Base-by-base conservation (phyloP, 2,888 invertebrate species). In the Eugnorisma glareosa region DNA sequence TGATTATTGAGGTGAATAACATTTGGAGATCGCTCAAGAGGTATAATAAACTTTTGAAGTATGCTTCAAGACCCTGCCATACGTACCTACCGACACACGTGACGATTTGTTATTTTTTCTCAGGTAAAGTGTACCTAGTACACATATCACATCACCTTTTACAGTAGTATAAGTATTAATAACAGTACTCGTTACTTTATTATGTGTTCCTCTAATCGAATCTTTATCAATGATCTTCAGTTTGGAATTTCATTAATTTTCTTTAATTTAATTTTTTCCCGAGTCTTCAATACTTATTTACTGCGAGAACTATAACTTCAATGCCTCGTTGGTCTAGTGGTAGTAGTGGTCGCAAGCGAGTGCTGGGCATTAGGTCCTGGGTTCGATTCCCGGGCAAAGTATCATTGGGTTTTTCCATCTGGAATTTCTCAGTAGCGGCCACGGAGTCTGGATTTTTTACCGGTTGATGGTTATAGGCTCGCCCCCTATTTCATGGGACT, bases 1-100 rank as follows among this genome's bases (percentile, higher is more conserved):
- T 61, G n/a, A 82, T 82, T 54, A 24, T 37, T 45, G 28, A 86
- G 78, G 83, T 82, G 67, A 82, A 82, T 68, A 86, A 77, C 86
- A 72, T 66, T 40, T 57, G 18, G 31, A 68, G 83, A 21, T 71
- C 67, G 11, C 13, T 68, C 40, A 72, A 82, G 82, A 82, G 67
- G 64, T 76, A 76, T 68, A 37, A 70, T 63, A 75, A 75, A 68
- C 64, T 57, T 82, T 59, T 61, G 31, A 68, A 76, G 86, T 43
- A 15, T 61, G 59, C 40, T 54, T 40, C 24, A 64, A 75, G 48
- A 28, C 40, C 37, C 13, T 28, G n/a, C 45, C 45, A 18, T 31
- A 54, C 18, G 1, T 43, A 24, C 24, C 24, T 43, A 35, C 18
- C 37, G 48, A 43, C 24, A 31, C 24, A 28, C 37, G 28, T 48